phyloP scores from a whole-genome alignment of 2,888 invertebrate species.

The Drosophila barbarae region DNA sequence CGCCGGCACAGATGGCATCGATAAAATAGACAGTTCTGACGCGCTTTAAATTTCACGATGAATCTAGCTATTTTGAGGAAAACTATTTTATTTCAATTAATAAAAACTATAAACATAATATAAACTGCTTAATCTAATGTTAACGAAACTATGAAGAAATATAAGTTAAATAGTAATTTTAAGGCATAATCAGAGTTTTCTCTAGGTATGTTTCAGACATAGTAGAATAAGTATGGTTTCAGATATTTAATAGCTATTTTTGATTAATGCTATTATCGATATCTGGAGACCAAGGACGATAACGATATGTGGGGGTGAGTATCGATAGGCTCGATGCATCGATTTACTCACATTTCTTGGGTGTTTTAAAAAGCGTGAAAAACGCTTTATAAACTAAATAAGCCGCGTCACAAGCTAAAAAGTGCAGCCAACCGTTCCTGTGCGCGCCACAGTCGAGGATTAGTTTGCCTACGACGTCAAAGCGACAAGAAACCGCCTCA shows the following conservation, averaged over 20 bases:
- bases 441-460: constrained; percentile 32
- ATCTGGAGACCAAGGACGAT: background rate
- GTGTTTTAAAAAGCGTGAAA: constrained; percentile 72
- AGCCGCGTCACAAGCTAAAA: constrained; percentile 48
- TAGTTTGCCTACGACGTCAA: constrained; percentile 15
- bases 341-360: constrained; percentile 72
- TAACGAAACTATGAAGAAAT: too few species aligned
- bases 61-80: background rate
- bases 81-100: background rate
- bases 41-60: background rate
- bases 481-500: constrained; percentile 28
- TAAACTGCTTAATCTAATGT: too few species aligned
- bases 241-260: background rate
- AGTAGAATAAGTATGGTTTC: too few species aligned
- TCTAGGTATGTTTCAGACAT: background rate
- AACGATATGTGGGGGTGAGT: constrained; percentile 25
- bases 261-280: background rate
- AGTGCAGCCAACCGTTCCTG: constrained; percentile 44
- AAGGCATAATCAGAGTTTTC: background rate
- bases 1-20: constrained; percentile 33
- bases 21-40: background rate
- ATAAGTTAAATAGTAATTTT: background rate
- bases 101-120: too few species aligned
- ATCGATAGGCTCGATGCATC: constrained; percentile 67
- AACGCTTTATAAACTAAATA: constrained; percentile 65